Percentiles rank a stretch among this genome's conserved stretches.
Conservation (phyloP, 1,140 invertebrate species). For the Lordiphosa clarofinis region DNA sequence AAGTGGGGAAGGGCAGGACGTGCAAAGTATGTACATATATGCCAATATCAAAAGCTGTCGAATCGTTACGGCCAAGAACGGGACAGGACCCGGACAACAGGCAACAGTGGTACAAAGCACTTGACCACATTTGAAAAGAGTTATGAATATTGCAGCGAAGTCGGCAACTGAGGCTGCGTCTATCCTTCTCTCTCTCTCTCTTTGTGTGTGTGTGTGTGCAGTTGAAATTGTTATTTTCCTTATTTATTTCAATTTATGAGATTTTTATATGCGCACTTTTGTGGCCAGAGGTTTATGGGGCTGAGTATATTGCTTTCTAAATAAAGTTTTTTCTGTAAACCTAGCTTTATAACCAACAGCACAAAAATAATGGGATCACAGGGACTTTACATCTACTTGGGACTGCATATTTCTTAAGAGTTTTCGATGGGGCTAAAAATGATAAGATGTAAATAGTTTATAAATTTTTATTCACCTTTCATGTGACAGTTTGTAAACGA, state of each 20-base stretch:
- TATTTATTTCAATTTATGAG: slow-evolving; percentile 78
- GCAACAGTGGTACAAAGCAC: too few species aligned
- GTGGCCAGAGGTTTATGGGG: slow-evolving; percentile 29
- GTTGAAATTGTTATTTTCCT: slow-evolving; percentile 69
- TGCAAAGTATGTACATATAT: background rate
- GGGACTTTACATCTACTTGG: too few species aligned
- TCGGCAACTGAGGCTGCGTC: slow-evolving; percentile 21
- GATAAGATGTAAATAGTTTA: too few species aligned
- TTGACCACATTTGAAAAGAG: slow-evolving; percentile 78
- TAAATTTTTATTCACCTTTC: too few species aligned
- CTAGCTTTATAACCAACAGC: too few species aligned
- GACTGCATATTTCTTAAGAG: too few species aligned
- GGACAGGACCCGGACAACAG: slow-evolving; percentile 8
- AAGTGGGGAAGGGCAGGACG: slow-evolving; percentile 2
- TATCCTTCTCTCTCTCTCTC: background rate
- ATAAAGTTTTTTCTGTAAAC: slow-evolving; percentile 13
- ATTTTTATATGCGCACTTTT: slow-evolving; percentile 71
- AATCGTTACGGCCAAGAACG: slow-evolving; percentile 19
- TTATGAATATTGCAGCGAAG: slow-evolving; percentile 71
- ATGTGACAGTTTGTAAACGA: too few species aligned
- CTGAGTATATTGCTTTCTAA: slow-evolving; percentile 50
- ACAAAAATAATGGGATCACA: too few species aligned
- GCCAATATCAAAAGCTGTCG: slow-evolving; percentile 49
- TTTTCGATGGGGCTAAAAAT: too few species aligned
- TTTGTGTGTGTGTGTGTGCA: slow-evolving; percentile 15